Percentiles rank a stretch among this genome's conserved stretches.
Evolutionary conservation across 2,797 vertebrate genomes (phyloP).

Genomic region (Pseudotriccus pelzelni): DNA sequence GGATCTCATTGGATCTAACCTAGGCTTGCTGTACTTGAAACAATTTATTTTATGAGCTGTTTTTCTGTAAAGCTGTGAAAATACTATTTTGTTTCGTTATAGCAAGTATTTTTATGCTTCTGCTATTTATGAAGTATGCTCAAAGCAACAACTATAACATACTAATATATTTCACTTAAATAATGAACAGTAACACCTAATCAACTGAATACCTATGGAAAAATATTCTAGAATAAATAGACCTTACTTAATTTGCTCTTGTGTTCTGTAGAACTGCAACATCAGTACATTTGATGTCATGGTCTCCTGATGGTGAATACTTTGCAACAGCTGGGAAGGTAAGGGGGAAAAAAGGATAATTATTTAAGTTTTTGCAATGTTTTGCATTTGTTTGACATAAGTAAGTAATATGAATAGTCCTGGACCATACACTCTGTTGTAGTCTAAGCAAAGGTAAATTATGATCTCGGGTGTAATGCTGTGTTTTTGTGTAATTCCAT

Average conservation of each 20-base stretch:
- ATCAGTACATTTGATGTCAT: constrained; percentile 90
- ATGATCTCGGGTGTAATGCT: not conserved
- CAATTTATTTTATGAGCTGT: not conserved
- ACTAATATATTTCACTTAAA: not conserved
- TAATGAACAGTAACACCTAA: not conserved
- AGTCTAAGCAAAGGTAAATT: not conserved
- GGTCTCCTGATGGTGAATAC: constrained; percentile 98
- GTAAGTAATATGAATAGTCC: not conserved
- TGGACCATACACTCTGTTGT: not conserved
- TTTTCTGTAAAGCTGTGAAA: not conserved
- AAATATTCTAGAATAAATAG: not conserved
- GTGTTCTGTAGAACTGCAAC: constrained; percentile 85
- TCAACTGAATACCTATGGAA: not conserved
- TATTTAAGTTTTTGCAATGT: not conserved
- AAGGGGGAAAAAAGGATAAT: constrained; percentile 3
- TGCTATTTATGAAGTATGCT: not conserved
- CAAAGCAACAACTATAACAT: not conserved
- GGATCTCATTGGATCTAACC: not conserved
- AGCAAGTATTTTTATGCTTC: not conserved
- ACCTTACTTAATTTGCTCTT: not conserved
- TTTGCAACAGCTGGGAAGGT: constrained; percentile 97
- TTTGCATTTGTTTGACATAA: not conserved
- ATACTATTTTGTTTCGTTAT: not conserved
- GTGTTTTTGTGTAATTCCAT: not conserved
- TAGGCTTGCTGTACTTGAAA: not conserved